Evolutionary conservation across 2,113 vertebrate genomes (phyloP).

Genomic region (Sminthopsis crassicaudata): DNA sequence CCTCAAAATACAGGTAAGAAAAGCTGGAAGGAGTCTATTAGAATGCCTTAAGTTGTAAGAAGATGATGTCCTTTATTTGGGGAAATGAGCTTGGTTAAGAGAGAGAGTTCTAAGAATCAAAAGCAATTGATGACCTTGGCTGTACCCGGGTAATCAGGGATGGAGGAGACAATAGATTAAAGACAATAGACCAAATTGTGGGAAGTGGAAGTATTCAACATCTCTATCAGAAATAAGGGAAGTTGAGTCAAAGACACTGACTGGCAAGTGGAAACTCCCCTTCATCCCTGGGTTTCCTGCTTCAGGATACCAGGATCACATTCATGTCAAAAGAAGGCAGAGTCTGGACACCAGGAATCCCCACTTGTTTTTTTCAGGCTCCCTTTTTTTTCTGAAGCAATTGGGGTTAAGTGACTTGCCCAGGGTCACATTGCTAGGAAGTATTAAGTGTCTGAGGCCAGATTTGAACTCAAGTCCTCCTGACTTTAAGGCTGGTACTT

Average conservation of each 20-base stretch:
- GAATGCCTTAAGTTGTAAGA: background rate
- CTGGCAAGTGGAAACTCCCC: background rate
- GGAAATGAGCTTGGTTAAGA: background rate
- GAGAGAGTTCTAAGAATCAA: background rate
- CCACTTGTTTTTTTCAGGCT: background rate
- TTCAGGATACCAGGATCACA: background rate
- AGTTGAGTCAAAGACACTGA: background rate
- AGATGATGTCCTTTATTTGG: background rate
- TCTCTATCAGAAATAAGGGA: background rate
- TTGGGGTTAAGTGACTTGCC: too few relatives aligned
- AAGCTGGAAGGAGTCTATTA: background rate
- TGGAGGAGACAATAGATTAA: background rate
- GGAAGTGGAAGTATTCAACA: background rate
- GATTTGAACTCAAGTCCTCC: too few relatives aligned
- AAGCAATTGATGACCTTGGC: background rate
- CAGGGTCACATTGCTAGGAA: too few relatives aligned
- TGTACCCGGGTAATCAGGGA: background rate
- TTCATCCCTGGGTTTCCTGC: background rate
- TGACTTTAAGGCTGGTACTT: too few relatives aligned
- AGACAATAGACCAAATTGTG: background rate
- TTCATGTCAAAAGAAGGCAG: background rate
- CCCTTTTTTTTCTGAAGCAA: too few relatives aligned
- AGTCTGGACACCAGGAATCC: background rate
- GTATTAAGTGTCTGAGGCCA: too few relatives aligned
- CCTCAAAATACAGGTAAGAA: background rate